Evolutionary conservation across 2,113 vertebrate species (phyloP).

Genomic region (Sander vitreus): DNA sequence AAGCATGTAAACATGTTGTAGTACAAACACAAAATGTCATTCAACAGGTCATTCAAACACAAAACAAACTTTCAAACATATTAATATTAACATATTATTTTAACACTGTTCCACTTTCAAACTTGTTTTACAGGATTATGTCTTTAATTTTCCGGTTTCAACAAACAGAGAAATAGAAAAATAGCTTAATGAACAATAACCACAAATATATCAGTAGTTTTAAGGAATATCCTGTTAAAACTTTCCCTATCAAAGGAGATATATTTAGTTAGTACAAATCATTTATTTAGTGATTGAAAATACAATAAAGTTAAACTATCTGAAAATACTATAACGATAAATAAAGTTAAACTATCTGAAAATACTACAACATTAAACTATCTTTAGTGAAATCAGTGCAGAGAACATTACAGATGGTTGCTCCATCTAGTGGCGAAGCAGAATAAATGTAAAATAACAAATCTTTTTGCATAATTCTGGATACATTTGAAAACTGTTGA

Average conservation of each 20-base stretch:
- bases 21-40: no score
- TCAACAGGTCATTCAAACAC: background rate
- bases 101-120: background rate
- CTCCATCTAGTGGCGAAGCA: constrained; percentile 33
- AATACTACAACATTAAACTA: background rate
- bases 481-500: no score
- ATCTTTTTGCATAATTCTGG: background rate
- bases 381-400: background rate
- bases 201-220: background rate
- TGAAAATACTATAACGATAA: background rate
- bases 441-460: background rate
- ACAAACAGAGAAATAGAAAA: background rate
- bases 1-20: no score
- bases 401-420: background rate
- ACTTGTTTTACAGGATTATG: no score
- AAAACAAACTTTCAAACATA: background rate
- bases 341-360: background rate
- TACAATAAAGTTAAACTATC: background rate
- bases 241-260: background rate
- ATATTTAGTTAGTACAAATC: background rate
- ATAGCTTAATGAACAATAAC: background rate
- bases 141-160: background rate
- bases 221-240: constrained; percentile 46
- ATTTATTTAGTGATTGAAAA: background rate
- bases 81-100: no score